Evolutionary conservation across 2,797 vertebrate species (phyloP), one percentile per base, ranked within the genome.

Genomic region (Pangasius djambal): DNA sequence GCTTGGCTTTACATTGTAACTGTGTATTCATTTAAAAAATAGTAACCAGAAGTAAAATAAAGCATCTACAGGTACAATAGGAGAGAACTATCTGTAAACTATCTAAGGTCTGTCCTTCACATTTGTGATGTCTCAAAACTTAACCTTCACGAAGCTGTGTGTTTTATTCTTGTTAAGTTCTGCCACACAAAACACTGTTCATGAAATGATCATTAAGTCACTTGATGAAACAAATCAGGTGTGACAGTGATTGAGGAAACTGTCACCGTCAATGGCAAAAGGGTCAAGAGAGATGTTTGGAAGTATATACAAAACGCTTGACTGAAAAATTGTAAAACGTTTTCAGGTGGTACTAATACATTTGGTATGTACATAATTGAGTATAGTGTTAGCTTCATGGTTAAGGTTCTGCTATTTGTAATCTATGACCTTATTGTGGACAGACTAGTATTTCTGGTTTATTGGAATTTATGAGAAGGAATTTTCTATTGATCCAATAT

Each of bases 201-300:
- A 87, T 88, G 55, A 88, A 83, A 88, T 74, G 83, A 88, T 88
- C 52, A 88, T 88, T 82, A 70, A 87, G 22, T 12, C 15, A 40
- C 22, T 88, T 88, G 52, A 83, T 83, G 65, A 74, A 48, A 88
- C 37, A 25, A 83, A 88, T 88, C 67, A 83, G 37, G 67, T 50
- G 79, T 83, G 87, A 59, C 65, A 22, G 67, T 74, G 37, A 8
- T 20, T 31, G 8, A 59, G 86, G 55, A 82, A 40, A 81, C 70
- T 40, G 22, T 77, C 75, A 52, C 59, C 1, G 48, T 67, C 86
- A 79, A 82, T 77, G 86, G 61, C 75, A 61, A 50, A 44, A 61
- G 50, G 72, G 31, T 57, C 31, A 59, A 44, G 50, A 75, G 72
- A 25, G 72, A 9, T 44, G 22, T 67, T 69, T 31, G 65, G 65